Percentiles rank a stretch among this genome's conserved stretches.
phyloP scores from a whole-genome alignment of 2,113 vertebrate genomes.

The Poeciliopsis prolifica region DNA sequence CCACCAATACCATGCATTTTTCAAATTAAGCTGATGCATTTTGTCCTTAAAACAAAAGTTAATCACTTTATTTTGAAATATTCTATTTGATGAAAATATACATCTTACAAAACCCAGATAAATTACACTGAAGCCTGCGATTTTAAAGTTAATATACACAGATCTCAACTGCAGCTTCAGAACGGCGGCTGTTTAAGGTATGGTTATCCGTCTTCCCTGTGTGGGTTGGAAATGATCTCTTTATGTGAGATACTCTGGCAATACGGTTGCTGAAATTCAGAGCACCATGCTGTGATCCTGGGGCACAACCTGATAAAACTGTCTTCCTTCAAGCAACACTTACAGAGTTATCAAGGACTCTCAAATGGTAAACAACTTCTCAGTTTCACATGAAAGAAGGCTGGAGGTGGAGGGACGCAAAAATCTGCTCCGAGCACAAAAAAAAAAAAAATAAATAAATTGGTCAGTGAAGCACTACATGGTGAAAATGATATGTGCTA shows the following conservation, averaged over 20 bases:
- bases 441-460: conserved; percentile 10
- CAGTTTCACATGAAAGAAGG: neutral
- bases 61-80: neutral
- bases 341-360: conserved; percentile 29
- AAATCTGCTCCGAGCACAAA: conserved; percentile 9
- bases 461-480: neutral
- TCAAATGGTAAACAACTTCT: conserved; percentile 58
- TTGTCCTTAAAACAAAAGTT: neutral
- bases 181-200: conserved; percentile 34
- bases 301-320: conserved; percentile 58
- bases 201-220: conserved; percentile 21
- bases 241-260: conserved; percentile 47
- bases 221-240: conserved; percentile 56
- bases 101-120: neutral
- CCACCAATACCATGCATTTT: neutral
- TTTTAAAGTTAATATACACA: neutral
- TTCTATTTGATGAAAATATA: neutral
- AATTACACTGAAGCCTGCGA: neutral
- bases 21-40: neutral
- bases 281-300: conserved; percentile 49
- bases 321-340: conserved; percentile 52
- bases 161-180: conserved; percentile 10
- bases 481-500: conserved; percentile 18
- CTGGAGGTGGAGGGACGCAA: neutral
- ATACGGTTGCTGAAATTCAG: conserved; percentile 46